Evolutionary conservation across 2,113 vertebrate genomes (phyloP).

Genomic region (Potamarius usumacintae): DNA sequence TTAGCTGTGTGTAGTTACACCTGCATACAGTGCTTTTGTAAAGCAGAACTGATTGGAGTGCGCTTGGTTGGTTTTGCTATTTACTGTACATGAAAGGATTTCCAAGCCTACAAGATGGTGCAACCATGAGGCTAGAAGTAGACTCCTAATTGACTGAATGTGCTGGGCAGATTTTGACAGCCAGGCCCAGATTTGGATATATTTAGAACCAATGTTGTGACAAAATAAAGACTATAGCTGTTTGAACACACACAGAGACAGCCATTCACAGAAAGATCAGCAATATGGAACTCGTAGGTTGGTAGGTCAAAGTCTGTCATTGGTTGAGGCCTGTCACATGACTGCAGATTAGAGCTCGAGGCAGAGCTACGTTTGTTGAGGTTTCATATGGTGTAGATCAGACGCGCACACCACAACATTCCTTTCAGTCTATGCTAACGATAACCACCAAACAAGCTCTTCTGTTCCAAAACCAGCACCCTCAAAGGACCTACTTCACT

Average conservation of each 20-base stretch:
- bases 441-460: conserved; percentile 33
- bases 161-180: background rate
- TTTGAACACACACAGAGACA: conserved; percentile 18
- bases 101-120: background rate
- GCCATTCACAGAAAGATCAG: conserved; percentile 23
- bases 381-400: conserved; percentile 61
- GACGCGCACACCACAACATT: conserved; percentile 57
- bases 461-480: conserved; percentile 22
- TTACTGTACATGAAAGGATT: background rate
- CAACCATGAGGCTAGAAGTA: background rate
- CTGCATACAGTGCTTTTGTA: background rate
- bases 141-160: background rate
- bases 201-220: background rate
- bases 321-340: conserved; percentile 55
- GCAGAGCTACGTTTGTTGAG: conserved; percentile 55
- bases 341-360: conserved; percentile 51
- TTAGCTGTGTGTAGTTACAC: background rate
- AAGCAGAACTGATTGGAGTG: background rate
- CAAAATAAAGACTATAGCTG: background rate
- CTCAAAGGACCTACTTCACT: background rate
- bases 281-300: conserved; percentile 40
- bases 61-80: background rate
- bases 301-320: conserved; percentile 42
- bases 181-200: background rate
- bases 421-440: conserved; percentile 46